Base-by-base conservation (phyloP, 2,113 vertebrate species). In the Cyanoderma ruficeps region DNA sequence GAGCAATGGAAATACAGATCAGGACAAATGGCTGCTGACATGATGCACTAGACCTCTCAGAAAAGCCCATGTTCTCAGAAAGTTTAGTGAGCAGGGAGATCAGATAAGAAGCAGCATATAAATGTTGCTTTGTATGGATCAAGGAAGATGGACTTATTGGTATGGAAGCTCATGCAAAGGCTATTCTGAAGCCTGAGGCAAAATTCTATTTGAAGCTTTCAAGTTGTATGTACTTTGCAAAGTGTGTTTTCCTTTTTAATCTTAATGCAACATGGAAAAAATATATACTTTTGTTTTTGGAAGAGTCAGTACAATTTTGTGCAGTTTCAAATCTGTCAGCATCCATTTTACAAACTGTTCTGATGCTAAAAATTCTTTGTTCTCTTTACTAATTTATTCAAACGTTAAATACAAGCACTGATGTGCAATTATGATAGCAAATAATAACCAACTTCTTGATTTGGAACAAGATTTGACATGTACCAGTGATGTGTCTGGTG, bases 141-240 rank as follows among this genome's bases (percentile, higher is more conserved):
- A 83, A 68, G 79, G 24, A 93, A 79, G 49, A 83, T 68, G 33
- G 39, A 63, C 33, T 82, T 78, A 42, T 11, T 79, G 39, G 30
- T 75, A 68, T 59, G 61, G 20, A 92, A 90, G 35, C 28, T 87
- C 47, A n/a, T 82, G 60, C 61, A 83, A 68, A 88, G 49, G 37
- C 52, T 81, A 9, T 81, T 83, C 50, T 79, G 53, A 65, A 90
- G 61, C 88, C 61, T 30, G 30, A 76, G 67, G 65, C 65, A 76
- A 88, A 90, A 90, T 71, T 85, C 56, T 67, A 3, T 90, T 67
- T 68, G 77, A 81, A 85, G 35, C 33, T 95, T 93, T 92, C 27
- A 63, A 68, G 27, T 42, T 71, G 23, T 63, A 14, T 75, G 28
- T 71, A 24, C 77, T 92, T 93, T 76, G 35, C 64, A 42, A 68